A percentile compares a stretch with the other conserved stretches of the same genome.
Evolutionary conservation across 2,797 vertebrate genomes (phyloP).

Genomic region (Sebastes miniatus): DNA sequence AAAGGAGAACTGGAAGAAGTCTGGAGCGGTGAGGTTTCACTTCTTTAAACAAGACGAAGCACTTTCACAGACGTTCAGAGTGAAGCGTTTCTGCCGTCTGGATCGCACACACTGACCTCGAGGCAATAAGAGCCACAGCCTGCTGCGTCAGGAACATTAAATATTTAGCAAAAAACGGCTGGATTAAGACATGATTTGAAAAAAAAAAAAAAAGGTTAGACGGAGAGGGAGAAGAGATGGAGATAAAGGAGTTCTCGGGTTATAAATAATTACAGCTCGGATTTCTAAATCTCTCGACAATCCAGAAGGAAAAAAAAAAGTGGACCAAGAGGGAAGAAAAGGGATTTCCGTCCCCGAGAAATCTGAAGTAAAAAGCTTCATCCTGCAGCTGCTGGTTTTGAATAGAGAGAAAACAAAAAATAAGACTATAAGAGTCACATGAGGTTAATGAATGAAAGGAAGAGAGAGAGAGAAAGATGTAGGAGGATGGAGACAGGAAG

Average conservation of each 20-base stretch:
- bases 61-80: neutral
- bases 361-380: conserved; percentile 13
- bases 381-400: conserved; percentile 15
- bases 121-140: neutral
- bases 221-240: neutral
- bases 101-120: conserved; percentile 1
- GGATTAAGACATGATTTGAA: conserved; percentile 12
- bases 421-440: neutral
- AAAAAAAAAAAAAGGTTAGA: neutral
- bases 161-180: conserved; percentile 21
- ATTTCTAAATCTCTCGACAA: conserved; percentile 22
- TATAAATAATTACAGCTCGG: conserved; percentile 41
- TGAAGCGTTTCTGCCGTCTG: neutral
- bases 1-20: neutral
- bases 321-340: neutral
- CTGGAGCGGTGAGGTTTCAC: neutral
- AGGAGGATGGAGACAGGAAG: neutral
- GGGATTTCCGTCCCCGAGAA: conserved; percentile 20
- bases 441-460: conserved; percentile 4
- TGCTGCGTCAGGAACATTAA: conserved; percentile 21
- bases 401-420: neutral
- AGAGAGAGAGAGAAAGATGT: neutral
- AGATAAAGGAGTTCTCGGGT: conserved; percentile 5
- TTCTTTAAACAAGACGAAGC: neutral
- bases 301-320: neutral